Evolutionary conservation across 2,888 invertebrate species (phyloP).

Genomic region (Tinea trinotella): DNA sequence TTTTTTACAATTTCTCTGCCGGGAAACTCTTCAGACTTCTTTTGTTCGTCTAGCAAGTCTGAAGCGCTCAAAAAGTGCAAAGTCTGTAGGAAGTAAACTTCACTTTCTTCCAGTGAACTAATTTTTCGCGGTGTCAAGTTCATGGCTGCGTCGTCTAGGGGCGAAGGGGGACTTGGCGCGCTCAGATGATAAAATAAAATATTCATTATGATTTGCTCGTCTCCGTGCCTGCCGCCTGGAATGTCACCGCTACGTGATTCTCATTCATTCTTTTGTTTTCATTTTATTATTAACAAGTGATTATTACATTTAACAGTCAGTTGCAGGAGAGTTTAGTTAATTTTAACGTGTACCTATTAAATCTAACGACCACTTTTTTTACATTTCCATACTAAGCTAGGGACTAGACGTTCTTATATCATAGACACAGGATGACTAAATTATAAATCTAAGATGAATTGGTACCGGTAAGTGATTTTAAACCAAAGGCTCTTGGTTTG

Average conservation of each 20-base stretch:
- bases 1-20: background rate
- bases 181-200: slow-evolving; percentile 69
- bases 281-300: background rate
- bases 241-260: slow-evolving; percentile 4
- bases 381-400: no score
- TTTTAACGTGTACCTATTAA: slow-evolving; percentile 37
- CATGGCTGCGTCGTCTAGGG: slow-evolving; percentile 40
- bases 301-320: no score
- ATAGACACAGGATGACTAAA: no score
- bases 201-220: slow-evolving; percentile 65
- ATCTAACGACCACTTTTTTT: slow-evolving; percentile 29
- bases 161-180: slow-evolving; percentile 17
- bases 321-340: no score
- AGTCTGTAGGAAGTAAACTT: slow-evolving; percentile 59
- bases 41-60: slow-evolving; percentile 58
- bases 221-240: slow-evolving; percentile 49
- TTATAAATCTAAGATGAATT: no score
- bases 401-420: no score
- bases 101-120: slow-evolving; percentile 71
- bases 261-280: slow-evolving; percentile 6
- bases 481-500: no score
- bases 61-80: slow-evolving; percentile 60
- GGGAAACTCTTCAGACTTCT: slow-evolving; percentile 40
- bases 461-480: no score
- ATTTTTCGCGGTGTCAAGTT: slow-evolving; percentile 72